A percentile compares a stretch with the other conserved stretches of the same genome.
Conservation (phyloP, 2,797 vertebrate genomes). For the Erethizon dorsatum region DNA sequence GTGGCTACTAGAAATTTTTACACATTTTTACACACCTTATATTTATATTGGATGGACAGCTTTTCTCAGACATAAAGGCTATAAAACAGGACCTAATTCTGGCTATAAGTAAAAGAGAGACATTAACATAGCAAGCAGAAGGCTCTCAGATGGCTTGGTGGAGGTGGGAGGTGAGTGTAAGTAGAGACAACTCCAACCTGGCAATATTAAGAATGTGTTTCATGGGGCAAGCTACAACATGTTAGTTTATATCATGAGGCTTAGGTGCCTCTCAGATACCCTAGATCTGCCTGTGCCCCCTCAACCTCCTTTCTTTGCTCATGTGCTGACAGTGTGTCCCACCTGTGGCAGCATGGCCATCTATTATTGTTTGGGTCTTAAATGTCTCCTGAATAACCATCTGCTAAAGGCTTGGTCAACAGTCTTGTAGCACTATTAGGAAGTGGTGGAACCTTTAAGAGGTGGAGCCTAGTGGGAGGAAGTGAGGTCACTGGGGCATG, state of each 20-base stretch:
- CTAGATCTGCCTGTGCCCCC: too few species aligned
- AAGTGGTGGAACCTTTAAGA: background rate
- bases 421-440: background rate
- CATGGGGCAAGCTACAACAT: background rate
- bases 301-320: background rate
- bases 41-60: background rate
- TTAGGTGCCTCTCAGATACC: background rate
- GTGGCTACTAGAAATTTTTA: background rate
- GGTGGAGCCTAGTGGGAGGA: background rate
- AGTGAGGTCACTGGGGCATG: too few species aligned
- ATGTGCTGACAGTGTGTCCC: background rate
- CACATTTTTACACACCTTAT: background rate
- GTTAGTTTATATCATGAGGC: background rate
- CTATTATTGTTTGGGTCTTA: background rate
- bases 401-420: background rate
- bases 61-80: background rate
- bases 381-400: background rate
- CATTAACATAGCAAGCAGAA: background rate
- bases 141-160: background rate
- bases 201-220: background rate
- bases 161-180: accelerated
- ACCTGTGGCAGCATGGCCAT: background rate
- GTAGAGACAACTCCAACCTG: background rate
- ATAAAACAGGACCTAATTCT: background rate
- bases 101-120: background rate